These are phyloP conservation scores for Hirudo medicinalis DNA, from an alignment of 1,140 invertebrate species.

Conservation along the genomic window DNA sequence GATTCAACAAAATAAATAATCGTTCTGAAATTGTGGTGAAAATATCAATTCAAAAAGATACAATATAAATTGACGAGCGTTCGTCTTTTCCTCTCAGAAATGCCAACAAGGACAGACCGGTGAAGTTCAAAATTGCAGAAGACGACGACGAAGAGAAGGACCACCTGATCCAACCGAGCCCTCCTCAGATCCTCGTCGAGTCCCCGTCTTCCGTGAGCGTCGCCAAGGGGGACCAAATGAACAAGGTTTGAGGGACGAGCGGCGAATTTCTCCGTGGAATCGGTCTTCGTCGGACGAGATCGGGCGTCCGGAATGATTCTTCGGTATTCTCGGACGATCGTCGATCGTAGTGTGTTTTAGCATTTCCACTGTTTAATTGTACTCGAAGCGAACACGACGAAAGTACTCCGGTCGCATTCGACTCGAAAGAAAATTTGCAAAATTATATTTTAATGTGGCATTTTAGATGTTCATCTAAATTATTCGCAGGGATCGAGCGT, in stretches of 20 bases:
- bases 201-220: slow-evolving; percentile 10
- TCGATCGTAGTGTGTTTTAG: not conserved
- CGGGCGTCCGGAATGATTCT: too few species aligned
- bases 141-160: slow-evolving; percentile 18
- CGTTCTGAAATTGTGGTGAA: not conserved
- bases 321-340: too few species aligned
- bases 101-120: not conserved
- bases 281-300: too few species aligned
- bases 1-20: not conserved
- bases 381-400: too few species aligned
- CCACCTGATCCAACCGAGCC: not conserved
- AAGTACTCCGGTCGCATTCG: too few species aligned
- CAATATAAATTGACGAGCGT: not conserved
- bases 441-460: too few species aligned
- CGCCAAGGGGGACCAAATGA: slow-evolving; percentile 5
- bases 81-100: not conserved
- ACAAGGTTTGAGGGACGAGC: slow-evolving; percentile 3
- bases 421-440: too few species aligned
- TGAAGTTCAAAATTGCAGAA: slow-evolving; percentile 15
- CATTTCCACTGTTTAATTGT: not conserved
- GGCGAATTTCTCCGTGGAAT: too few species aligned
- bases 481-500: too few species aligned
- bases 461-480: too few species aligned
- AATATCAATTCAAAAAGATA: not conserved
- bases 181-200: slow-evolving; percentile 16